phyloP scores from a whole-genome alignment of 2,888 invertebrate species.

The Pinctada fucata region DNA sequence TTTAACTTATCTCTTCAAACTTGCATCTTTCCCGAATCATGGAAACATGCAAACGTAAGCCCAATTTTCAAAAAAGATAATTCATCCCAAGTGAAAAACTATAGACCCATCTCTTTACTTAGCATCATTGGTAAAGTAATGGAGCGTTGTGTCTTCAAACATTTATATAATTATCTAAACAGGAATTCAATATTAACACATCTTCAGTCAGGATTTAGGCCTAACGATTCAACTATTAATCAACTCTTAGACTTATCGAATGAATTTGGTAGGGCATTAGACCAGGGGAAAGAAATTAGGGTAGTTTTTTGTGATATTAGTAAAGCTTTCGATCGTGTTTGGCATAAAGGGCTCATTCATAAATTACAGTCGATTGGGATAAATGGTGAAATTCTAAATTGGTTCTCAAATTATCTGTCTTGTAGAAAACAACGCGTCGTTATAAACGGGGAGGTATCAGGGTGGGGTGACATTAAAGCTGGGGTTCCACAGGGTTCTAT shows the following conservation, averaged over 20 bases:
- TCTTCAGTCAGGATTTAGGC: conserved; percentile 21
- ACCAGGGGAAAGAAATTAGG: not conserved
- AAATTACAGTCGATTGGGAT: conserved; percentile 6
- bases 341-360: conserved; percentile 17
- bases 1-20: not conserved
- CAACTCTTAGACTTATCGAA: conserved; percentile 22
- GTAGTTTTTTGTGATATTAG: conserved; percentile 14
- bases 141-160: conserved; percentile 13
- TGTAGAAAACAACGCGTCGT: conserved; percentile 8
- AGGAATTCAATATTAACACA: not conserved
- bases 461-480: not conserved
- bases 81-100: not conserved
- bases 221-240: conserved; percentile 19
- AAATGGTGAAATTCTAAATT: not conserved
- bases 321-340: conserved; percentile 28
- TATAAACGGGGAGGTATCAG: not conserved
- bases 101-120: conserved; percentile 20
- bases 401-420: conserved; percentile 7
- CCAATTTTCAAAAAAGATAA: conserved; percentile 19
- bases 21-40: not conserved
- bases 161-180: conserved; percentile 4
- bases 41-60: conserved; percentile 11
- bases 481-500: conserved; percentile 19
- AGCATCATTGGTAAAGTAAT: conserved; percentile 15
- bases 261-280: not conserved